Evolutionary conservation across 2,113 vertebrate species (phyloP).

Genomic region (Pavo muticus): DNA sequence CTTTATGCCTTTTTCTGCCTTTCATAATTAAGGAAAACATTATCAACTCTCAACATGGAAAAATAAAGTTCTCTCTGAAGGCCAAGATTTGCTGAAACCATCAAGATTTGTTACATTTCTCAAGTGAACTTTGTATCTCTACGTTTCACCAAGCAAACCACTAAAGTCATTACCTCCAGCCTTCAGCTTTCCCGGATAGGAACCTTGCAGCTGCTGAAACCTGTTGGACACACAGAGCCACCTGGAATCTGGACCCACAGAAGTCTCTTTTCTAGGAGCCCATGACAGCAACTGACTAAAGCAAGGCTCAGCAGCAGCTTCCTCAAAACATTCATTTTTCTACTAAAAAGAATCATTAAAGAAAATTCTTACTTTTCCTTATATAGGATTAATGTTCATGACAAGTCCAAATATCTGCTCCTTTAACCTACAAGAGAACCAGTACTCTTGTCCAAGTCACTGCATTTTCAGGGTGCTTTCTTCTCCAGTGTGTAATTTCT

Average conservation of each 20-base stretch:
- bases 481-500: not conserved
- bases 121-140: not conserved
- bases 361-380: not conserved
- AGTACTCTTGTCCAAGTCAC: not conserved
- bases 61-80: not conserved
- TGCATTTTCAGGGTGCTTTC: not conserved
- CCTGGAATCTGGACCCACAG: not conserved
- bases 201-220: not conserved
- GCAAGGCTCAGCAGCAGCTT: not conserved
- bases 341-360: not conserved
- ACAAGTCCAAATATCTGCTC: not conserved
- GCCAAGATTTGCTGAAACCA: not conserved
- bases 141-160: not conserved
- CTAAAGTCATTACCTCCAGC: not conserved
- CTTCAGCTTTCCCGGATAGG: not conserved
- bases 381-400: not conserved
- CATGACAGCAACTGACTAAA: not conserved
- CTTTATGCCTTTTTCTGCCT: not conserved
- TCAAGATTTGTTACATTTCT: not conserved
- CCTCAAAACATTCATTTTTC: not conserved
- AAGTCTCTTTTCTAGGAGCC: not conserved
- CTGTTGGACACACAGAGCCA: not conserved
- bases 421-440: not conserved
- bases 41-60: not conserved
- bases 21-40: not conserved